These are phyloP conservation scores for Ophiodon elongatus DNA, from an alignment of 2,113 vertebrate species.

Conservation along the genomic window DNA sequence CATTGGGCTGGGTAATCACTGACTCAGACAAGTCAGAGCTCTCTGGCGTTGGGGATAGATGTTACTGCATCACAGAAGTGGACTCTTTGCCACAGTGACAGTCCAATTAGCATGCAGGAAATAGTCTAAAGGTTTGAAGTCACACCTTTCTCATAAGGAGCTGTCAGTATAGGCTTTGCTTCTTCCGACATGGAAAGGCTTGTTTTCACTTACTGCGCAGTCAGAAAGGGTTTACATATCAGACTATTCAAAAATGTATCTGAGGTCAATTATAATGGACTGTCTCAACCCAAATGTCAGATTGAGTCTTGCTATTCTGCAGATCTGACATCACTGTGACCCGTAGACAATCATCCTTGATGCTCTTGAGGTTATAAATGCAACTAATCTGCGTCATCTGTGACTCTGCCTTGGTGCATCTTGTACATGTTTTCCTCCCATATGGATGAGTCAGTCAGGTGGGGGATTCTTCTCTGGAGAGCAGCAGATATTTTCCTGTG, in stretches of 20 bases:
- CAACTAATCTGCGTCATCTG: slow-evolving; percentile 61
- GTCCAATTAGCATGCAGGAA: slow-evolving; percentile 59
- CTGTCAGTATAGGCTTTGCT: slow-evolving; percentile 21
- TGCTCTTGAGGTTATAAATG: slow-evolving; percentile 46
- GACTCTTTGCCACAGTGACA: slow-evolving; percentile 36
- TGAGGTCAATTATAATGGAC: slow-evolving; percentile 46
- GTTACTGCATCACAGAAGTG: slow-evolving; percentile 42
- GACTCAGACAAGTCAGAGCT: slow-evolving; percentile 41
- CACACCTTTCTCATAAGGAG: slow-evolving; percentile 36
- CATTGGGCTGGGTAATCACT: slow-evolving; percentile 31
- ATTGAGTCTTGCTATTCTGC: slow-evolving; percentile 40
- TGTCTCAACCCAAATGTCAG: slow-evolving; percentile 39
- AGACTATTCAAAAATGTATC: slow-evolving; percentile 1
- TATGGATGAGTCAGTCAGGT: slow-evolving; percentile 61
- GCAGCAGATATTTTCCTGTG: slow-evolving; percentile 38
- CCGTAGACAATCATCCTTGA: slow-evolving; percentile 10
- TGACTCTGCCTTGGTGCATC: slow-evolving; percentile 36
- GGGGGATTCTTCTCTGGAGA: slow-evolving; percentile 48
- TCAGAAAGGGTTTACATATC: slow-evolving; percentile 18
- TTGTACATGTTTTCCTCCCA: slow-evolving; percentile 37
- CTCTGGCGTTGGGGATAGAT: slow-evolving; percentile 18
- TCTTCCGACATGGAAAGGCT: slow-evolving; percentile 14
- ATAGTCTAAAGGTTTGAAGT: slow-evolving; percentile 20
- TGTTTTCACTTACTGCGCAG: slow-evolving; percentile 25
- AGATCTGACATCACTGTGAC: slow-evolving; percentile 42